Base-by-base conservation (phyloP, 2,888 invertebrate genomes). In the Eretmocerus hayati region DNA sequence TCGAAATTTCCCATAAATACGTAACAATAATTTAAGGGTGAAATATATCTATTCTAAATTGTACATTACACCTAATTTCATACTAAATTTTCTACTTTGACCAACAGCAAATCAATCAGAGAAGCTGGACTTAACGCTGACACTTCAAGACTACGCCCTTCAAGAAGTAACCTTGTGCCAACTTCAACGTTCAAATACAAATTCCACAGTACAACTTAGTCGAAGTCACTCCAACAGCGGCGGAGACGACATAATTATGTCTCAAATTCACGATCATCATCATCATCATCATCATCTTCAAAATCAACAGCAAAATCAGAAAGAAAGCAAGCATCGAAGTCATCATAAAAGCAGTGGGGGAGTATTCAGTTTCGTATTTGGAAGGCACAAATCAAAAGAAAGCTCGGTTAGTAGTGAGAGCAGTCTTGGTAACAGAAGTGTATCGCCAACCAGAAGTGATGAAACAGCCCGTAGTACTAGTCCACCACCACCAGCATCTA, bases 121-220 rank as follows among this genome's bases (percentile, higher is more conserved):
- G 62, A 74, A 75, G 15, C 67, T 84, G 61, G 77, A 80, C 56
- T 74, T 78, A 32, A 75, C 76, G 55, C 65, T 77, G 56, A 77
- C 78, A 2, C 67, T 84, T 37, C 78, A 77, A 44, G 81, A 82
- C 63, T 83, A 83, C 62, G 77, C 79, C 53, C 74, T 83, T 38
- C 80, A 80, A 53, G 83, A 84, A 67, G 77, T 85, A 38, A 78
- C 78, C 52, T 69, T 83, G 21, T 80, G 80, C 36, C 72, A 75
- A 6, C 77, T 75, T 56, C 66, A 67, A 36, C 59, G 58, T 38
- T 9, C 33, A 5, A 5, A 16, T 13, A 13, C 8, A 5, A 33
- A 5, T 5, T 13, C 15, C n/a, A 30, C 30, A 13, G 30, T 8
- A 30, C 8, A 30, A 8, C 13, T 13, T 8, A 13, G 30, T 21